Evolutionary conservation across 1,140 invertebrate genomes (phyloP).

Genomic region (Papilio machaon): DNA sequence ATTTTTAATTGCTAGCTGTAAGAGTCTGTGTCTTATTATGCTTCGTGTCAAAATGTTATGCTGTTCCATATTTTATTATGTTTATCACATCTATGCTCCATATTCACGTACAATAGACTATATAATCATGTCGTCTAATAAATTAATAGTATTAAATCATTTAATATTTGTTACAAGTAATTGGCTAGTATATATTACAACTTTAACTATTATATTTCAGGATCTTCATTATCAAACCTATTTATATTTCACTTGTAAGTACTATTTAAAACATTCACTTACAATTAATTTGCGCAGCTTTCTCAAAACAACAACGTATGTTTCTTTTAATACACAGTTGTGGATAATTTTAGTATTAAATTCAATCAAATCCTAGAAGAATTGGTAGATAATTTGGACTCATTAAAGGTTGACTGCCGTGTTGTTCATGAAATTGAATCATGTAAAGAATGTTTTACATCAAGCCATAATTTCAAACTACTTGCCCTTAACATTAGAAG

Average conservation of each 20-base stretch:
- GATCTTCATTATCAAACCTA: not conserved
- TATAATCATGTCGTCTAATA: not conserved
- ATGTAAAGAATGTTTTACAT: constrained; percentile 22
- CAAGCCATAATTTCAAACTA: constrained; percentile 28
- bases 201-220: constrained; percentile 21
- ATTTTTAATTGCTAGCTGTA: too few species aligned
- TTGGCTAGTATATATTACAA: not conserved
- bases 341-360: constrained; percentile 28
- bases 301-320: not conserved
- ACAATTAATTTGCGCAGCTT: not conserved
- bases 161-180: constrained; percentile 19
- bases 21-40: too few species aligned
- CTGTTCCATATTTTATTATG: too few species aligned
- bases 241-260: not conserved
- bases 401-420: constrained; percentile 27
- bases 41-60: too few species aligned
- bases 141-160: constrained; percentile 19
- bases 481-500: constrained; percentile 40
- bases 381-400: constrained; percentile 22
- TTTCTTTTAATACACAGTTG: not conserved
- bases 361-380: constrained; percentile 28
- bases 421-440: constrained; percentile 29
- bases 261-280: not conserved
- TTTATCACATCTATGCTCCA: not conserved
- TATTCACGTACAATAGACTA: not conserved